Evolutionary conservation across 2,888 invertebrate species (phyloP), one percentile per base, ranked within the genome.

Genomic region (Agonopterix subpropinquella): DNA sequence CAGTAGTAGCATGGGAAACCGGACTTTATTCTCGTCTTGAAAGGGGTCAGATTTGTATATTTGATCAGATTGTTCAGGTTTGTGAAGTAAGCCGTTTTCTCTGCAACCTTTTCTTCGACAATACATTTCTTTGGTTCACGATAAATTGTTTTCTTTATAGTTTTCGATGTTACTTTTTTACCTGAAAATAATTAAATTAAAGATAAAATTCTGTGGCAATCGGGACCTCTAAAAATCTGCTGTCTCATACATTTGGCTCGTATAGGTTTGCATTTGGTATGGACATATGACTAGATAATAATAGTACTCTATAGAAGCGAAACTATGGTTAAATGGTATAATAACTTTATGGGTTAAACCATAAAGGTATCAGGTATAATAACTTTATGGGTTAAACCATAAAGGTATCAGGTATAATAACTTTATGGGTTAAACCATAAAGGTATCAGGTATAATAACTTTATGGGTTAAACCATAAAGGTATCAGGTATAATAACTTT

Each of bases 1-100:
- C 86, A 86, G 53, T 77, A 86, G 57, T 80, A 84, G 47, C 86
- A 86, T 0, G 85, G 86, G 54, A 77, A 78, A 0, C 86, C 85
- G 0, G 61, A 56, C 1, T 78, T 52, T 8, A 69, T 79, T 48
- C 74, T 77, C 47, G 80, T 78, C 50, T 73, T 74, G 54, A 86
- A 86, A 0, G 81, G 80, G 0, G 77, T 77, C 0, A 72, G 68
- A 49, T 79, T 85, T 0, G 81, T 82, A 47, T 66, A 58, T 56
- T 76, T 71, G 8, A 86, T 51, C 4, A 86, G 45, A 0, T 65
- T 66, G 0, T 69, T 59, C 0, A 73, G 70, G 52, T 86, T 86
- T 0, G 64, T 51, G 0, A 82, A 67, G 11, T 76, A 75, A 0
- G 76, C 82, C 28, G 62, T 55, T 50, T 86, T 86, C 42, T 86